Conservation (phyloP, 1,140 invertebrate species). For the Hydropsyche tenuis region DNA sequence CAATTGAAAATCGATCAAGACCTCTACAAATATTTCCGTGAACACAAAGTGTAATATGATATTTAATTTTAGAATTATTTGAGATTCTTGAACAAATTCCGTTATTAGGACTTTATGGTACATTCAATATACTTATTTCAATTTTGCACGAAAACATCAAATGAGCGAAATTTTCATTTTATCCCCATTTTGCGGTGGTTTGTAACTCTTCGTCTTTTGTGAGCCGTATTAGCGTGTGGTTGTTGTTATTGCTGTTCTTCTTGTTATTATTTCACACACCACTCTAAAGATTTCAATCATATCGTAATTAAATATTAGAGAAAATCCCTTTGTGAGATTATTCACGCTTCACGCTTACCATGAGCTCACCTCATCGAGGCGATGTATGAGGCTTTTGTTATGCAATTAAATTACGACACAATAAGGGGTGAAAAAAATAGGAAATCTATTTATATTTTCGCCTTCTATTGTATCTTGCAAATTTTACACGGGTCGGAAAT, state of each 20-base stretch:
- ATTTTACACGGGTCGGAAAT: no score
- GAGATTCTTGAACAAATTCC: no score
- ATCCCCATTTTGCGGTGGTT: background rate
- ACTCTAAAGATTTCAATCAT: conserved; percentile 47
- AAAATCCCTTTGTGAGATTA: conserved; percentile 49
- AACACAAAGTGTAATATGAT: no score
- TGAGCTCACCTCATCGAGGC: conserved; percentile 33
- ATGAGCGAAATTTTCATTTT: conserved; percentile 8
- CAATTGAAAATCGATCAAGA: conserved; percentile 10
- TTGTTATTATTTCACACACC: conserved; percentile 3
- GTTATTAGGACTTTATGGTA: no score
- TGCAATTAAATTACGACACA: conserved; percentile 30
- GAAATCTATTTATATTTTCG: background rate
- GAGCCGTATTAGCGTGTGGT: background rate
- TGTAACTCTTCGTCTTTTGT: conserved; percentile 6
- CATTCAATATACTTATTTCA: background rate
- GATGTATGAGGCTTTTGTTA: conserved; percentile 29
- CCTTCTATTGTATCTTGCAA: no score
- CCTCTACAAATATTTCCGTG: no score
- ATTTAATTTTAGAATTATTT: no score
- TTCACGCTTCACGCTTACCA: conserved; percentile 43
- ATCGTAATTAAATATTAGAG: conserved; percentile 48
- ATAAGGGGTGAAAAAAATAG: conserved; percentile 1
- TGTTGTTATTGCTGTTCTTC: conserved; percentile 20
- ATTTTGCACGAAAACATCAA: background rate